Conservation (phyloP, 2,888 invertebrate genomes). For the Dasysyrphus tricinctus region DNA sequence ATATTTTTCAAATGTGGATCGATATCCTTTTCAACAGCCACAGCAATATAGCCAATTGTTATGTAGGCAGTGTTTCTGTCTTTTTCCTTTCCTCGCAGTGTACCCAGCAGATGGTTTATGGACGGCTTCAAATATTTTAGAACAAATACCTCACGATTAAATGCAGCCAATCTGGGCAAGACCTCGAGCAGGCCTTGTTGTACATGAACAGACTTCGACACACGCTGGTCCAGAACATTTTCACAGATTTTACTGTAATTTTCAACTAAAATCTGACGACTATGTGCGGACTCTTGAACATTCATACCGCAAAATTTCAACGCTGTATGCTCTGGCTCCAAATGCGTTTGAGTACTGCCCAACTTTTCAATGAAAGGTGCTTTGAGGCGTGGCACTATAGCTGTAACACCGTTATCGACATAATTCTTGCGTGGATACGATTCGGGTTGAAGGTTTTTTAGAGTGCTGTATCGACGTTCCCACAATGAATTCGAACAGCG, state of each 20-base stretch:
- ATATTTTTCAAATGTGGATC: conserved; percentile 91
- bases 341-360: conserved; percentile 79
- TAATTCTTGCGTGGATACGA: conserved; percentile 79
- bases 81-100: conserved; percentile 91
- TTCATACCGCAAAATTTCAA: conserved; percentile 82
- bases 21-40: conserved; percentile 93
- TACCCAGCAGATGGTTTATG: conserved; percentile 90
- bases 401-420: conserved; percentile 77
- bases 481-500: conserved; percentile 94
- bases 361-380: conserved; percentile 83
- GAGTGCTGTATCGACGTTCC: conserved; percentile 91
- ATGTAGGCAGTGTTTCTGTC: conserved; percentile 95
- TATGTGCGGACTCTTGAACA: conserved; percentile 94
- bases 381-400: conserved; percentile 83
- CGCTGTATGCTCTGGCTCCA: conserved; percentile 80
- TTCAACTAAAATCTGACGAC: conserved; percentile 91
- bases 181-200: conserved; percentile 94
- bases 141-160: conserved; percentile 92
- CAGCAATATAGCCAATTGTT: conserved; percentile 94
- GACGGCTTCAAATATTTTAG: conserved; percentile 89
- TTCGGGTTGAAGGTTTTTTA: conserved; percentile 86
- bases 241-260: conserved; percentile 92
- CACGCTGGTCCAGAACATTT: conserved; percentile 90
- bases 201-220: conserved; percentile 90
- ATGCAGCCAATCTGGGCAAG: conserved; percentile 96